Conservation (phyloP, 2,888 invertebrate genomes). For the Ectemnius lituratus region DNA sequence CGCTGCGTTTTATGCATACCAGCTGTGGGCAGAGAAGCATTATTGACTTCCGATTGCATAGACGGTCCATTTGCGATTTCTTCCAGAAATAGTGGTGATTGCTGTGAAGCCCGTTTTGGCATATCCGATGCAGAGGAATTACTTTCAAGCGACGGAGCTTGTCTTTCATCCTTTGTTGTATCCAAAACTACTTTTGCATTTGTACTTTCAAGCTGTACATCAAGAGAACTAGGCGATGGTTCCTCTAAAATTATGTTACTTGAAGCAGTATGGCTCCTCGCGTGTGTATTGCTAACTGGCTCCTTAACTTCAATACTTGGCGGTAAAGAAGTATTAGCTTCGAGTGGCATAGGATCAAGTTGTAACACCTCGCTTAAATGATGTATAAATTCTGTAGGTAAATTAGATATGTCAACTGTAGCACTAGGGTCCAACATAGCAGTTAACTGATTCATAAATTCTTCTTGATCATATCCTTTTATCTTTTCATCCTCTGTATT, state of each 20-base stretch:
- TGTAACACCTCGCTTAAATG: constrained; percentile 81
- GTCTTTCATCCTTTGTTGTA: not conserved
- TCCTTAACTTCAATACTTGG: not conserved
- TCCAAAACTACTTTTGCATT: not conserved
- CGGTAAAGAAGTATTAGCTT: constrained; percentile 6
- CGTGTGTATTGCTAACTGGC: not conserved
- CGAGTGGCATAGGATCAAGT: constrained; percentile 58
- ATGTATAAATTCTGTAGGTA: constrained; percentile 82
- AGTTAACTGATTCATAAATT: constrained; percentile 76
- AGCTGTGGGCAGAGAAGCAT: constrained; percentile 3
- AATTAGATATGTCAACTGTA: constrained; percentile 80
- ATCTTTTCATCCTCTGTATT: constrained; percentile 72
- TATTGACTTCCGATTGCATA: constrained; percentile 4
- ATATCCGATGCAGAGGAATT: not conserved
- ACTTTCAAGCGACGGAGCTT: not conserved
- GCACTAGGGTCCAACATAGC: constrained; percentile 81
- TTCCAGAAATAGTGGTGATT: not conserved
- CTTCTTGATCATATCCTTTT: constrained; percentile 69
- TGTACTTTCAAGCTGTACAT: not conserved
- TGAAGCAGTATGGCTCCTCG: not conserved
- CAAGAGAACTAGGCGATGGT: not conserved
- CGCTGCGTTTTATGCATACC: constrained; percentile 15
- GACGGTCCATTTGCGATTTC: not conserved
- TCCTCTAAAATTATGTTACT: not conserved
- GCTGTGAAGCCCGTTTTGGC: not conserved